phyloP scores from a whole-genome alignment of 2,888 invertebrate genomes.

The Lycocerus yunnanus region DNA sequence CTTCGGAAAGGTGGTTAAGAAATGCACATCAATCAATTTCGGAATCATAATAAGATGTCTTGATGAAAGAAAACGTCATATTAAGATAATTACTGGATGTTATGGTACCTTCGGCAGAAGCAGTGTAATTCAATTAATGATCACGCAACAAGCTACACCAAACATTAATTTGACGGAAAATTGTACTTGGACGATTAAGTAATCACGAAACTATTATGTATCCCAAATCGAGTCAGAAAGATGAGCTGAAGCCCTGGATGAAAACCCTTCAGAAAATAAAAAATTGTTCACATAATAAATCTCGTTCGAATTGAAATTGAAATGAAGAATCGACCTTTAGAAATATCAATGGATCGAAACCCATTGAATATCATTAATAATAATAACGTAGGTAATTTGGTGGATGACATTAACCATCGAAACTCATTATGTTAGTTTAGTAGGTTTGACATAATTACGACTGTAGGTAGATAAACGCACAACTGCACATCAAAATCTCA shows the following conservation, averaged over 20 bases:
- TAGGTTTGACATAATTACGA: conserved; percentile 14
- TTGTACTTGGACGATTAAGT: not conserved
- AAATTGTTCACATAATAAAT: too few species aligned
- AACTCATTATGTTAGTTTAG: conserved; percentile 15
- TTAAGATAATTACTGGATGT: not conserved
- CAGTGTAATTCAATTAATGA: not conserved
- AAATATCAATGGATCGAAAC: not conserved
- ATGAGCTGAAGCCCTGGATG: too few species aligned
- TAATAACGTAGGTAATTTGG: conserved; percentile 11
- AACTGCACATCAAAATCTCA: conserved; percentile 11
- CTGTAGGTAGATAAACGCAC: conserved; percentile 15
- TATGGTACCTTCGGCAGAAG: not conserved
- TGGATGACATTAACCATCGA: conserved; percentile 14
- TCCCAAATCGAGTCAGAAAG: too few species aligned
- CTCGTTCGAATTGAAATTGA: not conserved
- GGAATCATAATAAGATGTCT: not conserved
- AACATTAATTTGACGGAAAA: not conserved
- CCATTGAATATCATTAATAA: not conserved
- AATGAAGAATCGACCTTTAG: not conserved
- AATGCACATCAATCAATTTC: not conserved
- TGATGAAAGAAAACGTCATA: not conserved
- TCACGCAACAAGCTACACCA: not conserved
- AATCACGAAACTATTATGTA: not conserved
- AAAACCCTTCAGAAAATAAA: too few species aligned
- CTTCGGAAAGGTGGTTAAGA: not conserved